Evolutionary conservation across 2,797 vertebrate species (phyloP), one percentile per base, ranked within the genome.

Genomic region (Diplodus sargus): DNA sequence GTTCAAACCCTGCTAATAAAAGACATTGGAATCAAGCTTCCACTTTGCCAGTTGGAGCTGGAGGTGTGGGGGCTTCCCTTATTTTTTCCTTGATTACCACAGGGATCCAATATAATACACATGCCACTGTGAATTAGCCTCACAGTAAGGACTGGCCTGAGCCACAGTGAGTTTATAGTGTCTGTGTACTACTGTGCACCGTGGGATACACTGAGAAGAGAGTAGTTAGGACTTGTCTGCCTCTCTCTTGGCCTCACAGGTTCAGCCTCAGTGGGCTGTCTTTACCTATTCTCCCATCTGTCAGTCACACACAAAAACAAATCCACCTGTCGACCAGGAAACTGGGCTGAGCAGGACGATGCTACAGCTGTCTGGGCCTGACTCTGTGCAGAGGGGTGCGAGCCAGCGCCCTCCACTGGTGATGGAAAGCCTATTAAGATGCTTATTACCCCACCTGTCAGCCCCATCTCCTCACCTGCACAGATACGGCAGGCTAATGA

Each of bases 201-300:
- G 47, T 66, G 79, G 63, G 87, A 89, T 87, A 84, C 68, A 91
- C 89, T 74, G 67, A 88, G 85, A 76, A 67, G 67, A 91, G 85
- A 89, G 84, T 91, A 91, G 90, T 94, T 91, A 93, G 90, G 83
- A 91, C 86, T 89, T 86, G 90, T 91, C 92, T 89, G 86, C 77
- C 87, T 88, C 79, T 89, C 85, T 85, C 79, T 76, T 80, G 77
- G 91, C 83, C 91, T 93, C 87, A 87, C 88, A 93, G 93, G 93
- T 95, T 95, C 94, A 93, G 93, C 92, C 91, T 94, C 93, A 95
- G 89, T 94, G 94, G 91, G 86, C 91, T 95, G 95, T 94, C 95
- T 93, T 93, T 90, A 93, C 90, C 87, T 86, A 94, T 95, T 95
- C 90, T 91, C 87, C 84, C 87, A 93, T 91, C 94, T 94, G 94